phyloP scores from a whole-genome alignment of 2,113 vertebrate species.

The Bolborhynchus lineola region DNA sequence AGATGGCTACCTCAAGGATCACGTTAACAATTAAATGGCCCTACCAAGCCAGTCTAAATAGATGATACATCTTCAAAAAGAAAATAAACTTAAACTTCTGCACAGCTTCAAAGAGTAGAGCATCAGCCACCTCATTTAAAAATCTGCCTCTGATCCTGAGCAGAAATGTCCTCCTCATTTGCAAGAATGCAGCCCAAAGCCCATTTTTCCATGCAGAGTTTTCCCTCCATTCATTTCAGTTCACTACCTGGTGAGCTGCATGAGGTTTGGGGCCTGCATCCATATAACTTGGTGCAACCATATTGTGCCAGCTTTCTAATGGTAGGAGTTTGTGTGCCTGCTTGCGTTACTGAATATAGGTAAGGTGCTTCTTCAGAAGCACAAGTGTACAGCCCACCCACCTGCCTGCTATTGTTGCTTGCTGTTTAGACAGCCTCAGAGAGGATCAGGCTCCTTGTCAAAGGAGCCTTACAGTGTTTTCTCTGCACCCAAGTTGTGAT shows the following conservation, averaged over 20 bases:
- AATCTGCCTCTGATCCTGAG: background rate
- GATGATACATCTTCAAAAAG: background rate
- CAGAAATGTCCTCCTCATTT: background rate
- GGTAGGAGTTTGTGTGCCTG: background rate
- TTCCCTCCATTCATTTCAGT: background rate
- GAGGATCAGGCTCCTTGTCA: background rate
- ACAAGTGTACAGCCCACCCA: background rate
- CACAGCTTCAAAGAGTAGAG: background rate
- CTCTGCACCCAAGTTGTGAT: background rate
- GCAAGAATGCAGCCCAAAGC: background rate
- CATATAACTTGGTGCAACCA: background rate
- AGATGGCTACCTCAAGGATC: background rate
- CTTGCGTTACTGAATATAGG: background rate
- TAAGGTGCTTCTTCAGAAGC: background rate
- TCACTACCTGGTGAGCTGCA: background rate
- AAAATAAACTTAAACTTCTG: background rate
- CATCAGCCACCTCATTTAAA: background rate
- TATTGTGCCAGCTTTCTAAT: background rate
- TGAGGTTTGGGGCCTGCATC: background rate
- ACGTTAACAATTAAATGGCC: background rate
- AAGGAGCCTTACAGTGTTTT: background rate
- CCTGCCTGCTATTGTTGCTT: background rate
- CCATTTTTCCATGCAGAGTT: background rate
- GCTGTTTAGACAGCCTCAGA: background rate
- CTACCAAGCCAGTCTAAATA: background rate